Evolutionary conservation across 2,113 vertebrate genomes (phyloP).

Genomic region (Coturnix japonica): DNA sequence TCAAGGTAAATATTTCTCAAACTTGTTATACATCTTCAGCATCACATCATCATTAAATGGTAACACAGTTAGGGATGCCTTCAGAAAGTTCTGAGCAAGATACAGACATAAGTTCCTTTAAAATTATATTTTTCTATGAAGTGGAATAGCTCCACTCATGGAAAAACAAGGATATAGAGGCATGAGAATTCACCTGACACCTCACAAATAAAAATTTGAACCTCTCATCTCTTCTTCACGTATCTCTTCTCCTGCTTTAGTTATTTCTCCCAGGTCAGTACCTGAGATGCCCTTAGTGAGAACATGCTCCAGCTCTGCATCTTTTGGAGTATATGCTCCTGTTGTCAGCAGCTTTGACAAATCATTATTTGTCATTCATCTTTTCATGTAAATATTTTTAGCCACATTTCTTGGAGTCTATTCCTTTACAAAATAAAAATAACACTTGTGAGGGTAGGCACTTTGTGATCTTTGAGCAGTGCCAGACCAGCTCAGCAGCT

Average conservation of each 20-base stretch:
- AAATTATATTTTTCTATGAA: background rate
- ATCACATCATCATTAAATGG: background rate
- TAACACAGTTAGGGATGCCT: background rate
- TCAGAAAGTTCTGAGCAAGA: background rate
- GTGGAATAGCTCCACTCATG: background rate
- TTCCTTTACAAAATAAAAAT: background rate
- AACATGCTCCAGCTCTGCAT: background rate
- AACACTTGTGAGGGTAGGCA: background rate
- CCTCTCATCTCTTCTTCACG: fast-evolving
- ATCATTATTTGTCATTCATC: background rate
- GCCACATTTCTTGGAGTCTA: background rate
- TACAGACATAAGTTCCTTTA: background rate
- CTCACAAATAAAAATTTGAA: background rate
- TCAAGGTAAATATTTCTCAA: background rate
- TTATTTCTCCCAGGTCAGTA: background rate
- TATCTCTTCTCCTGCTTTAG: background rate
- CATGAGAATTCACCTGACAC: background rate
- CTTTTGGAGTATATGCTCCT: background rate
- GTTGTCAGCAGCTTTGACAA: background rate
- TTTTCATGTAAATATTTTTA: background rate
- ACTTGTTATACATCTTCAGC: background rate
- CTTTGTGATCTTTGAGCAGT: background rate
- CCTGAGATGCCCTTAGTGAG: background rate
- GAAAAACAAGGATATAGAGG: background rate
- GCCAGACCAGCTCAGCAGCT: background rate